Conservation (phyloP, 2,113 vertebrate species). For the Mirounga angustirostris region DNA sequence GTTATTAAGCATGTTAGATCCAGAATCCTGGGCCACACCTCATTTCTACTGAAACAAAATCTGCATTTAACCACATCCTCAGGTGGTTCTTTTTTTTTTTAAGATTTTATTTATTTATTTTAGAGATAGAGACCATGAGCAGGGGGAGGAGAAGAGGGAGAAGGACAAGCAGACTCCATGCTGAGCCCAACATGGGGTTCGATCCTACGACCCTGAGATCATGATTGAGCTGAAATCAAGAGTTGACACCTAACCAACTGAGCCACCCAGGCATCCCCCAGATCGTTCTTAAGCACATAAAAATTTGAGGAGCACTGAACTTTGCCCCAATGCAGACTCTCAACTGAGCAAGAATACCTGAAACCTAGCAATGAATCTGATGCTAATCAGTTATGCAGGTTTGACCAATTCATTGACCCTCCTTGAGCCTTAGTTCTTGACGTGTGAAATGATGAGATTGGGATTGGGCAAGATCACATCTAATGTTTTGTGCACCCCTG, state of each 20-base stretch:
- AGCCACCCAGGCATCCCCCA: not conserved
- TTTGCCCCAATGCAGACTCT: not conserved
- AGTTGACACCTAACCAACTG: not conserved
- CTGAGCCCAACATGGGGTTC: not conserved
- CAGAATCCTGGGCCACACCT: not conserved
- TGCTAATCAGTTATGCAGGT: rapidly evolving
- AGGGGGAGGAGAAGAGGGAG: too few relatives aligned
- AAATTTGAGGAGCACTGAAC: not conserved
- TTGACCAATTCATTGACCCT: not conserved
- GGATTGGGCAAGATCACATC: not conserved
- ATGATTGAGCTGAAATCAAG: not conserved
- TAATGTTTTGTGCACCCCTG: not conserved
- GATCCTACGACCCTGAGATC: not conserved
- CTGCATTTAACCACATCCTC: not conserved
- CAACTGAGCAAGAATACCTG: not conserved
- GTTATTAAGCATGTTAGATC: not conserved
- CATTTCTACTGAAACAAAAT: not conserved
- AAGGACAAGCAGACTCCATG: not conserved
- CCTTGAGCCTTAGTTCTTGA: not conserved
- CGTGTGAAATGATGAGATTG: not conserved
- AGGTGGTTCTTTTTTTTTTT: not conserved
- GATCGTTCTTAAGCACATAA: not conserved
- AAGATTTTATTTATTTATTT: not conserved
- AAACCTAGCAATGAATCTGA: not conserved
- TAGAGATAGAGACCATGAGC: not conserved